Evolutionary conservation across 2,888 invertebrate genomes (phyloP).

Genomic region (Drosophila putrida): DNA sequence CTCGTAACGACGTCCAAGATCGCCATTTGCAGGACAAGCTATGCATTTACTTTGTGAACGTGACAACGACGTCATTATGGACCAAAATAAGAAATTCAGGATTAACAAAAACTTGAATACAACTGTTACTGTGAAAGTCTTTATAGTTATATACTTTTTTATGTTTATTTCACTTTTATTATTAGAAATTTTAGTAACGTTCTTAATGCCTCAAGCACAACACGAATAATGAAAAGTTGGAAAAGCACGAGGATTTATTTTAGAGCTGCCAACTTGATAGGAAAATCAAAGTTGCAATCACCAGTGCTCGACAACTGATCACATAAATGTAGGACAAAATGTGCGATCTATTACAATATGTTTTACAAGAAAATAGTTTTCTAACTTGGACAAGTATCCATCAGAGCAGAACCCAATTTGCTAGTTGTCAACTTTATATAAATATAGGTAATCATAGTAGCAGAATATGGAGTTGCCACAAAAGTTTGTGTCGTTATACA

Average conservation of each 20-base stretch:
- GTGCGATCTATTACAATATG: no score
- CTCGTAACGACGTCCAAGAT: conserved; percentile 51
- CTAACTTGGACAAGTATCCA: no score
- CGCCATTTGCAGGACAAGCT: conserved; percentile 28
- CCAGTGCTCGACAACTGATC: no score
- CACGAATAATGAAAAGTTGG: background rate
- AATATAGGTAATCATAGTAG: no score
- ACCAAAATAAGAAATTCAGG: conserved; percentile 7
- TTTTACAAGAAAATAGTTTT: no score
- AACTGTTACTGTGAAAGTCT: background rate
- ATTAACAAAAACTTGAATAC: background rate
- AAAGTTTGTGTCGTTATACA: no score
- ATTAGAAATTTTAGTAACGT: conserved; percentile 10
- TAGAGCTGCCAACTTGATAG: conserved; percentile 48
- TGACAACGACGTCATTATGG: conserved; percentile 1
- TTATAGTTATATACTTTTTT: background rate
- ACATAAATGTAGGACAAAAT: no score
- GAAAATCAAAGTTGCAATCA: background rate
- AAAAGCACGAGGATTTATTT: background rate
- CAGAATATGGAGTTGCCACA: no score
- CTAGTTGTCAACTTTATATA: no score
- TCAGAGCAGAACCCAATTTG: no score
- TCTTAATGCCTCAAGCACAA: conserved; percentile 11
- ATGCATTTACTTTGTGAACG: conserved; percentile 27
- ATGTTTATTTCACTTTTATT: background rate